Evolutionary conservation across 2,113 vertebrate species (phyloP).

Genomic region (Clinocottus analis): DNA sequence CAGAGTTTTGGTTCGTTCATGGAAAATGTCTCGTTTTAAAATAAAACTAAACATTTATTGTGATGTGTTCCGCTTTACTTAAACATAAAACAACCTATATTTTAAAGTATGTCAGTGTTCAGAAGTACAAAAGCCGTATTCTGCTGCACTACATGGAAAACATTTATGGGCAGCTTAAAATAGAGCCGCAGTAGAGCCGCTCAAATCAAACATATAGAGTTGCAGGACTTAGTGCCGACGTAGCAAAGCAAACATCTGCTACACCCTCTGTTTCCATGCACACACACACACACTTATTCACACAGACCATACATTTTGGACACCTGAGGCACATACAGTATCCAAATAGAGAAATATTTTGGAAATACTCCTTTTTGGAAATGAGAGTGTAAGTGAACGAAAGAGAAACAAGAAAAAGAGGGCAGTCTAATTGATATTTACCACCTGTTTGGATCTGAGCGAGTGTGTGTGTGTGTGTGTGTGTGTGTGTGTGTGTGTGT

Average conservation of each 20-base stretch:
- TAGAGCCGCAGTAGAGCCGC: slow-evolving; percentile 12
- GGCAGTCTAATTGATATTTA: slow-evolving; percentile 73
- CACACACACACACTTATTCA: slow-evolving; percentile 26
- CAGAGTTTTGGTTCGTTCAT: background rate
- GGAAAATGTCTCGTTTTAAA: background rate
- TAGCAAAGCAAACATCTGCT: slow-evolving; percentile 68
- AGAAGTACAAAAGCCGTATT: slow-evolving; percentile 10
- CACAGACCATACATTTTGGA: slow-evolving; percentile 22
- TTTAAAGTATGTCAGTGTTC: background rate
- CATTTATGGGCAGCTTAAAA: slow-evolving; percentile 24
- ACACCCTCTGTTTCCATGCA: slow-evolving; percentile 49
- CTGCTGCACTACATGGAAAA: slow-evolving; percentile 25
- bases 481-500: slow-evolving; percentile 9
- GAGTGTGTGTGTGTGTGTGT: slow-evolving; percentile 5
- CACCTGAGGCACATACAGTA: slow-evolving; percentile 38
- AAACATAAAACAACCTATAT: background rate
- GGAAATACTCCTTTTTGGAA: slow-evolving; percentile 45
- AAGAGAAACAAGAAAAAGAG: slow-evolving; percentile 56
- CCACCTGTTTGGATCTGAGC: slow-evolving; percentile 67
- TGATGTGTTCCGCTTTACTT: background rate
- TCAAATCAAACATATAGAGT: slow-evolving; percentile 44
- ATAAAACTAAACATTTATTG: background rate
- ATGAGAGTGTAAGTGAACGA: slow-evolving; percentile 31
- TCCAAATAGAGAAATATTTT: slow-evolving; percentile 53
- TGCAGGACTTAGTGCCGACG: slow-evolving; percentile 42